Conservation (phyloP, 2,113 vertebrate genomes). For the Rutilus rutilus region DNA sequence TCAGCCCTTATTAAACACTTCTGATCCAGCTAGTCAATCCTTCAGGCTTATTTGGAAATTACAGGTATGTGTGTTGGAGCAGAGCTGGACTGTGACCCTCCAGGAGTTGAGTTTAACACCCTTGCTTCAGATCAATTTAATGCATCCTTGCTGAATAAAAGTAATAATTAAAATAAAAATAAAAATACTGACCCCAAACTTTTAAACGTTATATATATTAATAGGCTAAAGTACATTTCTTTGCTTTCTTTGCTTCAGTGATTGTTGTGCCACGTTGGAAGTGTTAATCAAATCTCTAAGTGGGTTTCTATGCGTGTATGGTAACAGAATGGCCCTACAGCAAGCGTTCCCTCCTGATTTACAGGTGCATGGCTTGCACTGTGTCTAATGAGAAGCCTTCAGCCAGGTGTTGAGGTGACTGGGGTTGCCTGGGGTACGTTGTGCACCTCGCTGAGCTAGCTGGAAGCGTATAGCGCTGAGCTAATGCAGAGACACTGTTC, state of each 20-base stretch:
- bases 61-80: too few species aligned
- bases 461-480: background rate
- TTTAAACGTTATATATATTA: background rate
- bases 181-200: background rate
- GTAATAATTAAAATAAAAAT: background rate
- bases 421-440: conserved; percentile 36
- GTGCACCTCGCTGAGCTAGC: conserved; percentile 20
- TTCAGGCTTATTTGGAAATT: too few species aligned
- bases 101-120: too few species aligned
- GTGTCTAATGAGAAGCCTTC: conserved; percentile 37
- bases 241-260: background rate
- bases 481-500: conserved; percentile 34
- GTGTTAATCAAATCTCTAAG: background rate
- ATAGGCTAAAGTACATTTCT: background rate
- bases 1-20: too few species aligned
- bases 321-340: background rate
- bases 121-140: background rate
- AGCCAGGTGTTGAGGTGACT: conserved; percentile 48
- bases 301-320: background rate
- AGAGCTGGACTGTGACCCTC: too few species aligned
- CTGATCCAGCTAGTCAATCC: too few species aligned
- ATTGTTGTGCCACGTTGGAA: background rate
- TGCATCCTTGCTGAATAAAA: background rate
- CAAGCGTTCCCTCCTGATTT: conserved; percentile 7
- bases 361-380: conserved; percentile 8